A percentile compares a stretch with the other conserved stretches of the same genome.
Conservation (phyloP, 2,888 invertebrate genomes). For the Coenonympha arcania region DNA sequence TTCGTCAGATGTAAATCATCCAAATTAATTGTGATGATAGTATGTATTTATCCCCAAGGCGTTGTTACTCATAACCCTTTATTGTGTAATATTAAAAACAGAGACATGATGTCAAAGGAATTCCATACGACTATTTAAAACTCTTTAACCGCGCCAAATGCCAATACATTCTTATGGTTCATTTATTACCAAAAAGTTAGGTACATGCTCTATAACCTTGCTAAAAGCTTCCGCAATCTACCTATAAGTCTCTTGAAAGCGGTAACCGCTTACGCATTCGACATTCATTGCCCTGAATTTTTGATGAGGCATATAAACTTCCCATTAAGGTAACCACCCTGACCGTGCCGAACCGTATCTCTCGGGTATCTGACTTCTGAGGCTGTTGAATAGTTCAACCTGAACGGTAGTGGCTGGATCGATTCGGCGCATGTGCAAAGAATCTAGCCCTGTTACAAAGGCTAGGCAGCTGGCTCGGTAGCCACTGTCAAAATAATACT, state of each 20-base stretch:
- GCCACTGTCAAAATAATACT: conserved; percentile 62
- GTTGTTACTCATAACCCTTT: too few species aligned
- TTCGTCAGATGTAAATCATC: too few species aligned
- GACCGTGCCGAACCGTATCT: conserved; percentile 22
- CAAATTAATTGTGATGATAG: too few species aligned
- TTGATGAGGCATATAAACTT: conserved; percentile 25
- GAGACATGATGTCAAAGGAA: too few species aligned
- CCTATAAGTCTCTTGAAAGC: conserved; percentile 5
- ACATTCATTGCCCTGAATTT: conserved; percentile 26
- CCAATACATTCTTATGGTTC: too few species aligned
- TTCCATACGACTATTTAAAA: too few species aligned
- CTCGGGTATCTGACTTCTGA: conserved; percentile 27
- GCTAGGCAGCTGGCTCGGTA: conserved; percentile 51
- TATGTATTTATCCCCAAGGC: too few species aligned
- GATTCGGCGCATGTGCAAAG: conserved; percentile 60
- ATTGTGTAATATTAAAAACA: too few species aligned
- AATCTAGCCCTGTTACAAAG: conserved; percentile 52
- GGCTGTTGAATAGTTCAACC: conserved; percentile 28
- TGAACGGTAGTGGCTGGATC: conserved; percentile 40
- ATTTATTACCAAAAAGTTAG: too few species aligned
- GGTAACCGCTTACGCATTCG: conserved; percentile 6
- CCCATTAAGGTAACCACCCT: conserved; percentile 22
- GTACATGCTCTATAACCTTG: too few species aligned
- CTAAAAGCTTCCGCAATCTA: not conserved
- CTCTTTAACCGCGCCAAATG: too few species aligned